A percentile compares a stretch with the other conserved stretches of the same genome.
phyloP scores from a whole-genome alignment of 2,797 vertebrate genomes.

The Poecilia wingei region DNA sequence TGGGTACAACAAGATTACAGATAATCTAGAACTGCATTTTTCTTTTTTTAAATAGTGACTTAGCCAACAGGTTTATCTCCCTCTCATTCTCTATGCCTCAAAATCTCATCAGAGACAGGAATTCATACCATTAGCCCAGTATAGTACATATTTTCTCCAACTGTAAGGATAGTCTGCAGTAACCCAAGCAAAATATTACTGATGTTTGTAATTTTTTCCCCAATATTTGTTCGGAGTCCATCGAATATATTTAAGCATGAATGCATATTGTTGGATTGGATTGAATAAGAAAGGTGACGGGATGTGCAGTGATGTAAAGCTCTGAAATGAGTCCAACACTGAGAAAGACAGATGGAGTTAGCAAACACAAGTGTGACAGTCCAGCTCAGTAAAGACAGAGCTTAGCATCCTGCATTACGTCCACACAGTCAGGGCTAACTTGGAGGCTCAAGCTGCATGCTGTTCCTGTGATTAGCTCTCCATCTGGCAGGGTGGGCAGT shows the following conservation, averaged over 20 bases:
- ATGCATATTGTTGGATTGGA: not conserved
- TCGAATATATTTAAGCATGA: slow-evolving; percentile 6
- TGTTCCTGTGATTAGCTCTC: slow-evolving; percentile 81
- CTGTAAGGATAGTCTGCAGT: slow-evolving; percentile 31
- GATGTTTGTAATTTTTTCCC: slow-evolving; percentile 3
- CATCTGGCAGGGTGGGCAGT: slow-evolving; percentile 78
- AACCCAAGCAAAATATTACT: slow-evolving; percentile 33
- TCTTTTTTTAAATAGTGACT: slow-evolving; percentile 58
- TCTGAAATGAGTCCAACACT: slow-evolving; percentile 38
- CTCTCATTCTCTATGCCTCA: slow-evolving; percentile 12
- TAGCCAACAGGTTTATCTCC: slow-evolving; percentile 42
- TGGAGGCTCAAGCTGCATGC: slow-evolving; percentile 66
- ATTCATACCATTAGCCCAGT: slow-evolving; percentile 54
- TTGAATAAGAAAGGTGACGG: slow-evolving; percentile 12
- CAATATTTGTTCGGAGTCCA: not conserved
- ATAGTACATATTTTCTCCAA: slow-evolving; percentile 50
- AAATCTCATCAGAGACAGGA: slow-evolving; percentile 66
- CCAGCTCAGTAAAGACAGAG: slow-evolving; percentile 51
- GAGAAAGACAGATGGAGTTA: slow-evolving; percentile 57
- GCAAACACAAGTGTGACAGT: slow-evolving; percentile 58
- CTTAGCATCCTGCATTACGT: slow-evolving; percentile 64
- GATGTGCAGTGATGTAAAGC: slow-evolving; percentile 37
- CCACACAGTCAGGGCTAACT: slow-evolving; percentile 67
- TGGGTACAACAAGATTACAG: slow-evolving; percentile 51
- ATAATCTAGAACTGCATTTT: slow-evolving; percentile 63